A percentile compares a stretch with the other conserved stretches of the same genome.
Evolutionary conservation across 92 coral and sea anemone species (phyloP).

Genomic region (Paramuricea clavata): DNA sequence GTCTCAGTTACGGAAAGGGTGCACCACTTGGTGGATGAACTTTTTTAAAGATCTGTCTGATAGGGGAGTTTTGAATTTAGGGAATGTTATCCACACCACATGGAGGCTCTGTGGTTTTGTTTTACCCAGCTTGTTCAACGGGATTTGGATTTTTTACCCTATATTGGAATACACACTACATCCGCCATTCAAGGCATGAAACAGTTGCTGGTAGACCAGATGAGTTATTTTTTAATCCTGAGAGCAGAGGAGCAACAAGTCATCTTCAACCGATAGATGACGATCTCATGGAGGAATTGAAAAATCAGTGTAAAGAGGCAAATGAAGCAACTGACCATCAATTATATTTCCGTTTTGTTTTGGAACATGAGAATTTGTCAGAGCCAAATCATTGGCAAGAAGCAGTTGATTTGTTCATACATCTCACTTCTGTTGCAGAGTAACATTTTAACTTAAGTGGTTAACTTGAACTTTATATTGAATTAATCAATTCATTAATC

Average conservation of each 20-base stretch:
- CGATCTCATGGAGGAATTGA: not conserved
- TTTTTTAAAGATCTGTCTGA: constrained; percentile 40
- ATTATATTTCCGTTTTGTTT: not conserved
- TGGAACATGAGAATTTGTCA: not conserved
- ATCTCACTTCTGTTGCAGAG: constrained; percentile 16
- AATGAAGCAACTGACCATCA: not conserved
- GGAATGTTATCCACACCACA: constrained; percentile 5
- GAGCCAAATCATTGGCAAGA: constrained; percentile 9
- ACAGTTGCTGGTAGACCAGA: constrained; percentile 25
- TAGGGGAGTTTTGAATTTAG: constrained; percentile 12
- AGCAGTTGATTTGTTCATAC: not conserved
- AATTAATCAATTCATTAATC: too few species aligned
- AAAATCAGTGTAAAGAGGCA: not conserved
- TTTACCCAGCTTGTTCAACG: constrained; percentile 8
- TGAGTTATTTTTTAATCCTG: not conserved
- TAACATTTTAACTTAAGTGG: not conserved
- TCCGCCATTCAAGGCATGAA: constrained; percentile 20
- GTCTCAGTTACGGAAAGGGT: constrained; percentile 30
- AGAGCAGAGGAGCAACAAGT: not conserved
- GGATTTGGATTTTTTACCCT: constrained; percentile 13
- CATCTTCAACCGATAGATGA: constrained; percentile 27
- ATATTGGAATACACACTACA: constrained; percentile 33
- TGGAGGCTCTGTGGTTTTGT: constrained; percentile 16
- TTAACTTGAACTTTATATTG: too few species aligned
- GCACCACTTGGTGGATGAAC: constrained; percentile 58